Conservation (phyloP, 2,113 vertebrate species). For the Salvelinus sp. region DNA sequence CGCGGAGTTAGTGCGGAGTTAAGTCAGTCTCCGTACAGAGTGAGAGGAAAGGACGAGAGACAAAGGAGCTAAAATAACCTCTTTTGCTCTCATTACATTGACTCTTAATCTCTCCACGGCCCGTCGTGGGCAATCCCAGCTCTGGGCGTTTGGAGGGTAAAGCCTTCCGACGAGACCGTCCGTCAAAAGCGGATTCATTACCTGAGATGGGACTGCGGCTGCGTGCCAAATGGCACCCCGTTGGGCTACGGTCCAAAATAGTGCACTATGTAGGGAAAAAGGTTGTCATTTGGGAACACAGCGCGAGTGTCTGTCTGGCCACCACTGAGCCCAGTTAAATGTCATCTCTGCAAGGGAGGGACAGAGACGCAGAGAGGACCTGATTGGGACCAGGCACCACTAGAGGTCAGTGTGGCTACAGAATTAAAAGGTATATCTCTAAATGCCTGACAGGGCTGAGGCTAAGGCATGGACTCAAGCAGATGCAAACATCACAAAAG, state of each 20-base stretch:
- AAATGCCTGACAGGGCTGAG: too few relatives aligned
- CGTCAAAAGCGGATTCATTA: not conserved
- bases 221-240: too few relatives aligned
- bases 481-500: slow-evolving; percentile 43
- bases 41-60: slow-evolving; percentile 48
- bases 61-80: slow-evolving; percentile 60
- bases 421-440: slow-evolving; percentile 66
- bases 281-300: too few relatives aligned
- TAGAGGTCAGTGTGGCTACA: slow-evolving; percentile 95
- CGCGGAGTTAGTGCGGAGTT: too few relatives aligned
- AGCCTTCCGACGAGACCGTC: not conserved
- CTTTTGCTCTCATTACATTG: slow-evolving; percentile 34
- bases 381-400: slow-evolving; percentile 61
- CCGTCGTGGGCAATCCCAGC: not conserved
- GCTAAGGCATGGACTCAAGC: slow-evolving; percentile 9
- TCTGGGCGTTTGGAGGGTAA: not conserved
- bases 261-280: too few relatives aligned
- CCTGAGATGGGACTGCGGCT: not conserved
- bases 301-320: too few relatives aligned
- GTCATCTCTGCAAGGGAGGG: slow-evolving; percentile 37
- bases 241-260: slow-evolving; percentile 47
- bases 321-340: slow-evolving; percentile 59
- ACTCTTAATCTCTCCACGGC: slow-evolving; percentile 1
- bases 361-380: slow-evolving; percentile 14
- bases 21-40: slow-evolving; percentile 10